Conservation (phyloP, 1,140 invertebrate species). For the Brachionus asplanchnoidis region DNA sequence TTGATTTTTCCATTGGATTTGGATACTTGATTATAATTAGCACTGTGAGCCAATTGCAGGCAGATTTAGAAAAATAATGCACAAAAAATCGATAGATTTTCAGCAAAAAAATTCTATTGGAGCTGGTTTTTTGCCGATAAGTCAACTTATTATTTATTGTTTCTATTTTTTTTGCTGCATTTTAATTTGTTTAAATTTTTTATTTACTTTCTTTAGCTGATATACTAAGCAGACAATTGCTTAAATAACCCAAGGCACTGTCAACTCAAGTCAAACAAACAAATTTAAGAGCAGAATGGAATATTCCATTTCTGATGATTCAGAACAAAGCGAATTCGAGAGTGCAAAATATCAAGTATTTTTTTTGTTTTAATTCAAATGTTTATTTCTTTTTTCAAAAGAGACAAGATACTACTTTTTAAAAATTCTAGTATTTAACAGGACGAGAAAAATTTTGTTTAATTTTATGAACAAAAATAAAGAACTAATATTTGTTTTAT, state of each 20-base stretch:
- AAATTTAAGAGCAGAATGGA: not conserved
- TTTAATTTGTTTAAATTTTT: not conserved
- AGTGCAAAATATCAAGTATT: constrained; percentile 18
- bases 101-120: not conserved
- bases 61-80: not conserved
- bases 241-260: not conserved
- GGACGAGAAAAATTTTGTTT: no score
- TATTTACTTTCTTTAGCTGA: not conserved
- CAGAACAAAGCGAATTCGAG: constrained; percentile 32
- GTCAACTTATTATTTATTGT: not conserved
- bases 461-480: no score
- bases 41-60: not conserved
- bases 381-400: not conserved
- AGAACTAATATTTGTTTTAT: no score
- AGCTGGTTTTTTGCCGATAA: not conserved
- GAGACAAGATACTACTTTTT: not conserved
- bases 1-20: not conserved
- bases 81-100: not conserved
- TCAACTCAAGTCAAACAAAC: not conserved
- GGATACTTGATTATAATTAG: not conserved
- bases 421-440: not conserved
- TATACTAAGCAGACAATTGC: not conserved
- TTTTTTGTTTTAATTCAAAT: constrained; percentile 1
- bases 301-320: constrained; percentile 40
- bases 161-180: not conserved